A percentile compares a stretch with the other conserved stretches of the same genome.
phyloP scores from a whole-genome alignment of 2,888 invertebrate genomes.

The Alsophila aescularia region DNA sequence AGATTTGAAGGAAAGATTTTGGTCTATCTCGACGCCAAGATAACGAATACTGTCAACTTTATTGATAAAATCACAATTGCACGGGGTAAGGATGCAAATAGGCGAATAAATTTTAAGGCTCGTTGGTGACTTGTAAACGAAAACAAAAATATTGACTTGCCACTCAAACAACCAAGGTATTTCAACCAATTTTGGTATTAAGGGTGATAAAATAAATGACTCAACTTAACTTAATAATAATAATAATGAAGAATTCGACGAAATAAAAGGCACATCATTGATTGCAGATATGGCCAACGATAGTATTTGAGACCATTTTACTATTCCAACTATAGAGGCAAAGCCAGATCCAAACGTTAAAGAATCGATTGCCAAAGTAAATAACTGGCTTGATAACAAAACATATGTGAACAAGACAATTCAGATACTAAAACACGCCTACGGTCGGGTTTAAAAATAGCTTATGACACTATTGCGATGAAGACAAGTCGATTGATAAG shows the following conservation, averaged over 20 bases:
- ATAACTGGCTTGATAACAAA: slow-evolving; percentile 46
- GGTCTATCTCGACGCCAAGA: no score
- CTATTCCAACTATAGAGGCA: neutral
- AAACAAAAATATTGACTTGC: neutral
- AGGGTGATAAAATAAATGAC: neutral
- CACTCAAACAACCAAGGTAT: neutral
- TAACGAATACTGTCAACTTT: no score
- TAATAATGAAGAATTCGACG: neutral
- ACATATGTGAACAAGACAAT: slow-evolving; percentile 20
- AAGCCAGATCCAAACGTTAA: neutral
- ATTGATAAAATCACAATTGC: no score
- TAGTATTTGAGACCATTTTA: neutral
- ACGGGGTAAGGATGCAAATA: no score
- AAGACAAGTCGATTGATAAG: no score
- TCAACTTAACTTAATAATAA: neutral
- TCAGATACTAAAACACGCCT: no score
- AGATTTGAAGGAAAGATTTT: no score
- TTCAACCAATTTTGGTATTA: neutral
- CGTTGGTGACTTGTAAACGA: no score
- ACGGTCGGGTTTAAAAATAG: no score
- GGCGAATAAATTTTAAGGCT: no score
- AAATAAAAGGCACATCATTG: neutral
- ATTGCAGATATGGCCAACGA: slow-evolving; percentile 1
- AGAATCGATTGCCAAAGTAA: slow-evolving; percentile 37
- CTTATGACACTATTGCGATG: no score